phyloP scores from a whole-genome alignment of 2,888 invertebrate species.

The Drosophila pseudotalamancana region DNA sequence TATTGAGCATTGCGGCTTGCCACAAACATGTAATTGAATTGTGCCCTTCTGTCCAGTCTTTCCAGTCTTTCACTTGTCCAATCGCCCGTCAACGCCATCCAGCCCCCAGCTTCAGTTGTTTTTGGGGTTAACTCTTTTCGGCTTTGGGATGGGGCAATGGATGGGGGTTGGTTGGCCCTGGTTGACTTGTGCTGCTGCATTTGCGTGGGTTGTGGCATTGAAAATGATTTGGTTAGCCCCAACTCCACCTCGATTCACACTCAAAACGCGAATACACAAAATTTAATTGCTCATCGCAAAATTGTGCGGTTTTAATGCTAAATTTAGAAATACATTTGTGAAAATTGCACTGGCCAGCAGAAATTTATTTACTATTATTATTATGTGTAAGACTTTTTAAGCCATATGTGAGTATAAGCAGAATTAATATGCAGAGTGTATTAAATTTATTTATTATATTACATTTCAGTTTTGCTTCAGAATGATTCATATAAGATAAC shows the following conservation, averaged over 20 bases:
- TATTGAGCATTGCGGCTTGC: slow-evolving; percentile 79
- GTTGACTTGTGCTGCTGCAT: slow-evolving; percentile 47
- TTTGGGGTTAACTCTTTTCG: slow-evolving; percentile 54
- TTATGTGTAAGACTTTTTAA: too few species aligned
- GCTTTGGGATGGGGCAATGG: not conserved
- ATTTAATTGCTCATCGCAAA: slow-evolving; percentile 75
- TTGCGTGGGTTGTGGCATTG: slow-evolving; percentile 16
- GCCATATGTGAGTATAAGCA: too few species aligned
- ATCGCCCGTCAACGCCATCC: slow-evolving; percentile 44
- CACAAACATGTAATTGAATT: slow-evolving; percentile 79
- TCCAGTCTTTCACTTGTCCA: slow-evolving; percentile 37
- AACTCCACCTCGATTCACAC: slow-evolving; percentile 6
- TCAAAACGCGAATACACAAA: slow-evolving; percentile 37
- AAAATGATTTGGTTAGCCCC: slow-evolving; percentile 23
- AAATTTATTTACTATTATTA: not conserved
- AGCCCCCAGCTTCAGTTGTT: slow-evolving; percentile 19
- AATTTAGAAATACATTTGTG: slow-evolving; percentile 62
- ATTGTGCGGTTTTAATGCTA: slow-evolving; percentile 71
- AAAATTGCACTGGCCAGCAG: slow-evolving; percentile 38
- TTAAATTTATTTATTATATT: too few species aligned
- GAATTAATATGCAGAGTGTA: too few species aligned
- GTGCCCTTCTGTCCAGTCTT: slow-evolving; percentile 61
- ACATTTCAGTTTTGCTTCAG: too few species aligned
- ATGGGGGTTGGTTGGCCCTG: slow-evolving; percentile 8
- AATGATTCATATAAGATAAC: too few species aligned